Evolutionary conservation across 2,797 vertebrate genomes (phyloP).

Genomic region (Periparus ater): DNA sequence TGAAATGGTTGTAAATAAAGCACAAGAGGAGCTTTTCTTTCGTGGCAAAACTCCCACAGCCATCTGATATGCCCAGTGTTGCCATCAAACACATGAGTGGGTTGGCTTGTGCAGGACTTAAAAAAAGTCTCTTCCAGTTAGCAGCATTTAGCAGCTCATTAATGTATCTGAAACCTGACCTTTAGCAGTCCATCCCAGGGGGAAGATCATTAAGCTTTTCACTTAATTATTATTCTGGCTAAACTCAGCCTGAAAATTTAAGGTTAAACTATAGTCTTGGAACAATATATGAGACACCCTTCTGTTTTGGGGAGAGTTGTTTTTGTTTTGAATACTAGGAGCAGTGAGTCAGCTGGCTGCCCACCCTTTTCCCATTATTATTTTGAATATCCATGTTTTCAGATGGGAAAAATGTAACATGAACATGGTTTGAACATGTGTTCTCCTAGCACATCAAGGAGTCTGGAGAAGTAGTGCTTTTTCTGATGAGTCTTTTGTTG

Average conservation of each 20-base stretch:
- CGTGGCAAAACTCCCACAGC: constrained; percentile 5
- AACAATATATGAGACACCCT: not conserved
- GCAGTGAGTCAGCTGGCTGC: not conserved
- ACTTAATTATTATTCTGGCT: not conserved
- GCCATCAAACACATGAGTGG: not conserved
- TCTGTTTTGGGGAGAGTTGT: not conserved
- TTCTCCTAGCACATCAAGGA: not conserved
- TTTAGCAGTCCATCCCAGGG: not conserved
- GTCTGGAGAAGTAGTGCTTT: not conserved
- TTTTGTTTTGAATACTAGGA: not conserved
- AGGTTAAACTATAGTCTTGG: not conserved
- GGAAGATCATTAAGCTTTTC: constrained; percentile 7
- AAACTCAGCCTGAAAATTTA: not conserved
- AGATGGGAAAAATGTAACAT: not conserved
- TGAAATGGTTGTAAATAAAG: constrained; percentile 14
- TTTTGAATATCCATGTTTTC: not conserved
- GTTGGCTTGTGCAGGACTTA: not conserved
- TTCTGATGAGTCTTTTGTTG: not conserved
- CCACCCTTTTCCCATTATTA: not conserved
- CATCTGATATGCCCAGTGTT: not conserved
- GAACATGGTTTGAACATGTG: not conserved
- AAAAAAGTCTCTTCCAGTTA: not conserved
- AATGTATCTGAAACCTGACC: constrained; percentile 29
- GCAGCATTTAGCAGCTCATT: constrained; percentile 38
- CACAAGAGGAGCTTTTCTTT: not conserved